Evolutionary conservation across 2,113 vertebrate genomes (phyloP).

Genomic region (Microcebus jonahi): DNA sequence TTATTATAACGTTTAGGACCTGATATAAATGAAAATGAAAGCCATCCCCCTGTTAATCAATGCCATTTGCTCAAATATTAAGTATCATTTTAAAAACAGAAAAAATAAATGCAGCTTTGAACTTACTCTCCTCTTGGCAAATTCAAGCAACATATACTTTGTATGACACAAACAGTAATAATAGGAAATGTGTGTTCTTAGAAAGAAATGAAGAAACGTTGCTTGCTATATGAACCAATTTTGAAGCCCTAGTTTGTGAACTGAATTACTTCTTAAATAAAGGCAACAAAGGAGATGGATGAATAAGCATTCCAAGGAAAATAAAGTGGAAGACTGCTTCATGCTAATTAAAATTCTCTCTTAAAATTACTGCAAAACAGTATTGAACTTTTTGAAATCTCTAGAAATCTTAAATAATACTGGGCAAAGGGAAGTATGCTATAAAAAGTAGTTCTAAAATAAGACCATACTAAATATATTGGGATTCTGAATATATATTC

Average conservation of each 20-base stretch:
- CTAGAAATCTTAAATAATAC: neutral
- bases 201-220: neutral
- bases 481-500: neutral
- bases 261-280: neutral
- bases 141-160: neutral
- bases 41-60: neutral
- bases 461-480: constrained; percentile 5
- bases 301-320: neutral
- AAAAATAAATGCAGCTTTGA: neutral
- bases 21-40: neutral
- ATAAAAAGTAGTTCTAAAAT: constrained; percentile 30
- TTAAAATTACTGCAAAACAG: neutral
- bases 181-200: neutral
- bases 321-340: neutral
- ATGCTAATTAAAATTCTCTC: neutral
- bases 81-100: constrained; percentile 13
- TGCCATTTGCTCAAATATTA: neutral
- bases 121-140: neutral
- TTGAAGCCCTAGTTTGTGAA: neutral
- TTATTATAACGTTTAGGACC: neutral
- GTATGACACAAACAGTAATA: neutral
- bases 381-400: neutral
- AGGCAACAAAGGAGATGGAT: neutral
- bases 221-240: neutral
- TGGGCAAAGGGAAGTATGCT: neutral